phyloP scores from a whole-genome alignment of 2,113 vertebrate genomes.

The Neopipo cinnamomea region DNA sequence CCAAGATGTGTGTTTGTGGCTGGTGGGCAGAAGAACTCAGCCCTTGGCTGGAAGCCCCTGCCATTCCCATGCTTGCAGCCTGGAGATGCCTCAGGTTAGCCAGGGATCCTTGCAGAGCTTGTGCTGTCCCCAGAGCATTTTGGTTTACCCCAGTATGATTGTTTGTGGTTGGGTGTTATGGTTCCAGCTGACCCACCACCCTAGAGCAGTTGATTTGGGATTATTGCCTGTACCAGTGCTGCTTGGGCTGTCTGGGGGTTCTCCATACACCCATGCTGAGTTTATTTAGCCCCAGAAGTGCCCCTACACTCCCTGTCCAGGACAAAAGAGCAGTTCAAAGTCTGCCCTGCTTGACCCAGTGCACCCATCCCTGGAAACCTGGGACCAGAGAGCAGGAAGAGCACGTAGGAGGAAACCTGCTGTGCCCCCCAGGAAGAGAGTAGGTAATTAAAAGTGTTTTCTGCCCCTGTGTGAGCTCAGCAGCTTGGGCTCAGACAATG shows the following conservation, averaged over 20 bases:
- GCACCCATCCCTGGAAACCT: neutral
- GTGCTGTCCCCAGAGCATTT: neutral
- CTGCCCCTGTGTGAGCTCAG: neutral
- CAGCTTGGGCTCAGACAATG: neutral
- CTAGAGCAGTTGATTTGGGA: neutral
- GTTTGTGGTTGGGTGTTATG: neutral
- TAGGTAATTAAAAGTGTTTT: neutral
- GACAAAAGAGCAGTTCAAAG: neutral
- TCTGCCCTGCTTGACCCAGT: neutral
- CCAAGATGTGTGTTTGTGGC: rapidly evolving
- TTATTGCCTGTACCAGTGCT: neutral
- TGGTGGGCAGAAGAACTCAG: neutral
- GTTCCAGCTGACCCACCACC: neutral
- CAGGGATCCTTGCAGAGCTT: neutral
- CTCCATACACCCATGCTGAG: neutral
- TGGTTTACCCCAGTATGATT: neutral
- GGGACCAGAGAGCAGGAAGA: neutral
- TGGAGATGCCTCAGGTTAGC: neutral
- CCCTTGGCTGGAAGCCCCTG: neutral
- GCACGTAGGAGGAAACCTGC: rapidly evolving
- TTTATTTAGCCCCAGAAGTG: neutral
- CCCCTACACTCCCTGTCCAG: neutral
- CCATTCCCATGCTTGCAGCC: neutral
- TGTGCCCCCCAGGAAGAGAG: neutral
- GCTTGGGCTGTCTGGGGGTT: neutral